Evolutionary conservation across 2,113 vertebrate genomes (phyloP).

Genomic region (Benitochromis conjunctus): DNA sequence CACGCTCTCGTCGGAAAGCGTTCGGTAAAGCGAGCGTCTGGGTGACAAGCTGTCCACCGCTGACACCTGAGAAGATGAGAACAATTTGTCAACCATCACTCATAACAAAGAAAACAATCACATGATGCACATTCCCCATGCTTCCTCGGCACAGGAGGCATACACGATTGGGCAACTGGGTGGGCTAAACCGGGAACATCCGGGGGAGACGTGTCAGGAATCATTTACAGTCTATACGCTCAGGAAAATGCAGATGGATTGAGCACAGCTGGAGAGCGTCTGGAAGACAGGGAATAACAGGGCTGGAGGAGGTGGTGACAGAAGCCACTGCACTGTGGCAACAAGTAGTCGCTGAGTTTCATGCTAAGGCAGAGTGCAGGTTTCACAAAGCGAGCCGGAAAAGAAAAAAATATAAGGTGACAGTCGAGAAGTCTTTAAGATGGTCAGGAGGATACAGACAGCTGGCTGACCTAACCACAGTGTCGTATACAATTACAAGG

Average conservation of each 20-base stretch:
- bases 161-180: slow-evolving; percentile 12
- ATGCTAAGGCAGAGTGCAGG: background rate
- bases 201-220: slow-evolving; percentile 29
- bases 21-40: slow-evolving; percentile 84
- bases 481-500: background rate
- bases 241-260: slow-evolving; percentile 41
- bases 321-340: slow-evolving; percentile 16
- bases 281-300: slow-evolving; percentile 14
- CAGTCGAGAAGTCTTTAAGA: background rate
- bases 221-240: slow-evolving; percentile 41
- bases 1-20: slow-evolving; percentile 92
- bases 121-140: background rate
- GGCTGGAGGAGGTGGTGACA: slow-evolving; percentile 33
- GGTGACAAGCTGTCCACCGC: slow-evolving; percentile 82
- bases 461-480: background rate
- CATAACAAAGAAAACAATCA: background rate
- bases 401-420: background rate
- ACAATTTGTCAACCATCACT: background rate
- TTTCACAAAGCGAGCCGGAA: background rate
- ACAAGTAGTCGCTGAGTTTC: slow-evolving; percentile 5
- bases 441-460: background rate
- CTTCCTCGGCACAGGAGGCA: background rate
- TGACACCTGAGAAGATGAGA: slow-evolving; percentile 71
- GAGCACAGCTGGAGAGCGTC: slow-evolving; percentile 47
- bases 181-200: slow-evolving; percentile 12